These are phyloP conservation scores for Diarsia brunnea DNA, from an alignment of 2,888 invertebrate species.

Conservation along the genomic window DNA sequence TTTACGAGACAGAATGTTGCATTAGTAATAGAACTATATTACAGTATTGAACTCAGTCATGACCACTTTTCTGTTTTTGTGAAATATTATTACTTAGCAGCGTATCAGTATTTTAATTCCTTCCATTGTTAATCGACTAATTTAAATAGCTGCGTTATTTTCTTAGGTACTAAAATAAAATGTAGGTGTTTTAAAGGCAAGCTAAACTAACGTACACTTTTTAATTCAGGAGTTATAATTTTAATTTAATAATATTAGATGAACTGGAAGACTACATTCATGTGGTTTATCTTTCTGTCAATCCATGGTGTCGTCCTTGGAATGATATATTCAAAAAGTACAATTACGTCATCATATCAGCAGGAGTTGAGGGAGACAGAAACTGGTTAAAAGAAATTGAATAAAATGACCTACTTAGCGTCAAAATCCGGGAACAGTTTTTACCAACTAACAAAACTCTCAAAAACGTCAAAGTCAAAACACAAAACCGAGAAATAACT, in stretches of 20 bases:
- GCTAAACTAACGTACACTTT: no score
- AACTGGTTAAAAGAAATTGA: background rate
- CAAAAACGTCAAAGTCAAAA: conserved; percentile 29
- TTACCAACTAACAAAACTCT: background rate
- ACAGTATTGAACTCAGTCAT: background rate
- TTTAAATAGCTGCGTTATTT: background rate
- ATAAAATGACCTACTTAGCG: conserved; percentile 4
- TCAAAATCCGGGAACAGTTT: background rate
- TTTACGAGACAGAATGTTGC: background rate
- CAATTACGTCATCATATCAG: no score
- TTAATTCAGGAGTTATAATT: background rate
- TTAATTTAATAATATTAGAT: background rate
- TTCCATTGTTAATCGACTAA: background rate
- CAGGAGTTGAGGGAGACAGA: background rate
- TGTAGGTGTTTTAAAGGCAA: background rate
- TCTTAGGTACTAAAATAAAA: background rate
- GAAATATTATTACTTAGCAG: background rate
- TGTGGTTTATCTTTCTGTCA: background rate
- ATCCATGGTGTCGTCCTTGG: background rate
- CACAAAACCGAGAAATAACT: conserved; percentile 5
- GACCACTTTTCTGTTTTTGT: background rate
- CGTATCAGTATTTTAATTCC: background rate
- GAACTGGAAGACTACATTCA: background rate
- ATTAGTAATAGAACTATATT: no score
- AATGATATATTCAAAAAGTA: background rate